phyloP scores from a whole-genome alignment of 2,113 vertebrate species.

The Sebastes schlegelii region DNA sequence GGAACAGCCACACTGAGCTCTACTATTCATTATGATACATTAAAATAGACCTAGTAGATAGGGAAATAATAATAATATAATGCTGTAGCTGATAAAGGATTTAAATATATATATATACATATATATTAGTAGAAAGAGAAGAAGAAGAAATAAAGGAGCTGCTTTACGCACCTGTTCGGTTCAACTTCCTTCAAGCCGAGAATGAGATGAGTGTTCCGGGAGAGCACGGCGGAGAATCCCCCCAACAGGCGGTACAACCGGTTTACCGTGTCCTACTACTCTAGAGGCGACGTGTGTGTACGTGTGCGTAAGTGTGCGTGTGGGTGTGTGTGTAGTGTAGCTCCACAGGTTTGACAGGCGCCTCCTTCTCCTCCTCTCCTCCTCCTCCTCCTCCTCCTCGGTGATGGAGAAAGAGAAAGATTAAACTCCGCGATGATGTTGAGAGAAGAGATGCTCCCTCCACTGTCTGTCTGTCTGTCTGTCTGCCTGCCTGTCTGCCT shows the following conservation, averaged over 20 bases:
- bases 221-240: conserved; percentile 33
- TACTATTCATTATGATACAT: conserved; percentile 13
- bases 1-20: conserved; percentile 46
- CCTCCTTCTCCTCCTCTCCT: conserved; percentile 59
- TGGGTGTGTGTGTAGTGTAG: not conserved
- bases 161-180: conserved; percentile 76
- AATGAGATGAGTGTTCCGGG: conserved; percentile 51
- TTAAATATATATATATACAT: not conserved
- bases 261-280: conserved; percentile 57
- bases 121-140: too few species aligned
- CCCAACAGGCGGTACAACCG: conserved; percentile 17
- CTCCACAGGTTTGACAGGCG: conserved; percentile 65
- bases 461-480: conserved; percentile 33
- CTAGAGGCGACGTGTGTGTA: not conserved
- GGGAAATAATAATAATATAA: not conserved
- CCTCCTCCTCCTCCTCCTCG: conserved; percentile 56
- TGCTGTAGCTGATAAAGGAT: not conserved
- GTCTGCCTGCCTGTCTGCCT: too few species aligned
- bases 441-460: conserved; percentile 58
- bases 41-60: accelerated
- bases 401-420: conserved; percentile 58
- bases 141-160: not conserved
- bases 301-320: too few species aligned
- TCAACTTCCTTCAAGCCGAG: conserved; percentile 60
- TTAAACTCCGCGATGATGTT: conserved; percentile 51